Evolutionary conservation across 2,888 invertebrate genomes (phyloP).

Genomic region (Drosophila kokeensis): DNA sequence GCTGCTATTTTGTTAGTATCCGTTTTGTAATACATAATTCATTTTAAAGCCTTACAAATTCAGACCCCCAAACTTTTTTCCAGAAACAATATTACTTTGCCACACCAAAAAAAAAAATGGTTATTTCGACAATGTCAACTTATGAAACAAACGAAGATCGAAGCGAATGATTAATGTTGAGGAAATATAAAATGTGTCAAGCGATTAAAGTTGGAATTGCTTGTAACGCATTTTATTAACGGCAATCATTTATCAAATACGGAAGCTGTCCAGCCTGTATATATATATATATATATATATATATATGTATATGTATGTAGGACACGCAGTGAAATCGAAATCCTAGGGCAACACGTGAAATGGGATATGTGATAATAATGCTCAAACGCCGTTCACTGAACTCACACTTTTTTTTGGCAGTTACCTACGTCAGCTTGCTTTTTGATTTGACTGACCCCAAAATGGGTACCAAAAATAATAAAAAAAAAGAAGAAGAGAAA

Average conservation of each 20-base stretch:
- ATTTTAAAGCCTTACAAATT: conserved; percentile 27
- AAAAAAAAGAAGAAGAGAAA: conserved; percentile 5
- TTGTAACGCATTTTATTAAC: conserved; percentile 64
- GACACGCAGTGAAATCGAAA: conserved; percentile 28
- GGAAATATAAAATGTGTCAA: conserved; percentile 72
- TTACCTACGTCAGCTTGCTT: conserved; percentile 48
- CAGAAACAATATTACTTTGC: conserved; percentile 44
- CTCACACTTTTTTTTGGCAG: conserved; percentile 20
- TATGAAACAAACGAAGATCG: conserved; percentile 53
- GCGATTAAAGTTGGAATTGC: conserved; percentile 73
- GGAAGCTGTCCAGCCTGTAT: conserved; percentile 27
- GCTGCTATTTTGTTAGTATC: conserved; percentile 24
- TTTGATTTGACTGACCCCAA: conserved; percentile 61
- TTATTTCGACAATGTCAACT: not conserved
- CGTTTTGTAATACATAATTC: conserved; percentile 57
- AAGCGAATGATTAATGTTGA: conserved; percentile 70
- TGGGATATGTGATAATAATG: conserved; percentile 68
- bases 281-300: not conserved
- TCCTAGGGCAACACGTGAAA: conserved; percentile 54
- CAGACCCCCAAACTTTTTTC: conserved; percentile 55
- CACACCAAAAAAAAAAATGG: conserved; percentile 1
- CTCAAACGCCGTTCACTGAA: conserved; percentile 40
- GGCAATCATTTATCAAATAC: conserved; percentile 72
- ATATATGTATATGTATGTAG: not conserved
- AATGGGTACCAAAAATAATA: not conserved